Conservation (phyloP, 2,888 invertebrate species). For the Pammene fasciana region DNA sequence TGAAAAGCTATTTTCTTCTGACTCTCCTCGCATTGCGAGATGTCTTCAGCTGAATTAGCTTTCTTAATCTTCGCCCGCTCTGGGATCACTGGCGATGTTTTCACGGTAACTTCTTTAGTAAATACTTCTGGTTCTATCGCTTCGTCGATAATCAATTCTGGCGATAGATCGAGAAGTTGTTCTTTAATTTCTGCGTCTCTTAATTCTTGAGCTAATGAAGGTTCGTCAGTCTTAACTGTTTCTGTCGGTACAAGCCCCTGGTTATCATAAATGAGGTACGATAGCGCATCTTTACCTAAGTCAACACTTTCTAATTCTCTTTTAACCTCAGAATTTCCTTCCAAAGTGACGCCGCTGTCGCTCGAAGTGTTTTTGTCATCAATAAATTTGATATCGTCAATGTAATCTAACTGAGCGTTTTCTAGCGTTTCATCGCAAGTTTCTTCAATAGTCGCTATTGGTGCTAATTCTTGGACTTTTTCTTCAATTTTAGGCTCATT, state of each 20-base stretch:
- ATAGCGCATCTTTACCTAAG: slow-evolving; percentile 73
- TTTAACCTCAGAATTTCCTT: slow-evolving; percentile 44
- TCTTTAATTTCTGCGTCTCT: slow-evolving; percentile 72
- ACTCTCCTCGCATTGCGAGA: slow-evolving; percentile 62
- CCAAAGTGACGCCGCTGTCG: slow-evolving; percentile 50
- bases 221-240: slow-evolving; percentile 48
- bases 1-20: slow-evolving; percentile 72
- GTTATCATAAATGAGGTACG: slow-evolving; percentile 70
- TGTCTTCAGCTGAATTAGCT: slow-evolving; percentile 71
- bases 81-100: slow-evolving; percentile 67
- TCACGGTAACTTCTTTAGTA: slow-evolving; percentile 59
- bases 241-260: slow-evolving; percentile 57
- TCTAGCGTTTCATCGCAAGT: slow-evolving; percentile 65
- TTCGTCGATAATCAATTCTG: slow-evolving; percentile 73
- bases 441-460: slow-evolving; percentile 76
- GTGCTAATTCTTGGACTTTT: slow-evolving; percentile 65
- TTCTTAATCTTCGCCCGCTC: slow-evolving; percentile 74
- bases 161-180: slow-evolving; percentile 68
- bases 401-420: slow-evolving; percentile 59
- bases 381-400: slow-evolving; percentile 63
- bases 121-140: slow-evolving; percentile 65
- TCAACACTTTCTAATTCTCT: slow-evolving; percentile 62
- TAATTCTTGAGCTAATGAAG: slow-evolving; percentile 68
- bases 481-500: slow-evolving; percentile 61
- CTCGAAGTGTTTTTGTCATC: slow-evolving; percentile 52